Evolutionary conservation across 2,113 vertebrate genomes (phyloP).

Genomic region (Onychorhynchus coronatus): DNA sequence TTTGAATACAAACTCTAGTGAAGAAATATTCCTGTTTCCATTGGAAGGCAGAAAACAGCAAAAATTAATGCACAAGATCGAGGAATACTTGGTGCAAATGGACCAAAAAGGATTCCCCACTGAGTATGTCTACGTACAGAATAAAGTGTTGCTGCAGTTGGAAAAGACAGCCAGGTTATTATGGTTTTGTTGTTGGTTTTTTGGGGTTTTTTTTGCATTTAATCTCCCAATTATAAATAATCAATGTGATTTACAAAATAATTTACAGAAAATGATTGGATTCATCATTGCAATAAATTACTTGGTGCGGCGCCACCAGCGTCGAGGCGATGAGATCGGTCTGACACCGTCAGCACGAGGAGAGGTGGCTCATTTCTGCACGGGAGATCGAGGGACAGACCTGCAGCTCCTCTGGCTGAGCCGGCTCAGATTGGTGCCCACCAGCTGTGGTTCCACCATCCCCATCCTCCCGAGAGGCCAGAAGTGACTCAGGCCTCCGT

Average conservation of each 20-base stretch:
- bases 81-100: conserved; percentile 28
- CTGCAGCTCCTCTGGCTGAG: neutral
- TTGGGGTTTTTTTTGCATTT: neutral
- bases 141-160: conserved; percentile 9
- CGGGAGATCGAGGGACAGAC: neutral
- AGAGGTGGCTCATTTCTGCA: neutral
- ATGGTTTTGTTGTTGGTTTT: too few relatives aligned
- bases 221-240: conserved; percentile 64
- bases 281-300: conserved; percentile 67
- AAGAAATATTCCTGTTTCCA: conserved; percentile 69
- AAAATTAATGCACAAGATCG: conserved; percentile 43
- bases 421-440: neutral
- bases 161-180: conserved; percentile 33
- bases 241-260: conserved; percentile 70
- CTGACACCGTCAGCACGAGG: neutral
- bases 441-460: neutral
- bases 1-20: conserved; percentile 65
- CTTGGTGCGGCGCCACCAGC: neutral
- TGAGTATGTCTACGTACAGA: neutral
- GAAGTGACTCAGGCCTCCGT: neutral
- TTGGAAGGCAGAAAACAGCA: conserved; percentile 47
- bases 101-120: conserved; percentile 27
- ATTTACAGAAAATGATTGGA: conserved; percentile 58
- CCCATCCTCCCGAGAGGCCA: neutral
- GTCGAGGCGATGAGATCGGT: neutral